Percentiles rank a stretch among this genome's conserved stretches.
These are phyloP conservation scores for Ciconia boyciana DNA, from an alignment of 2,113 vertebrate genomes.

Conservation along the genomic window DNA sequence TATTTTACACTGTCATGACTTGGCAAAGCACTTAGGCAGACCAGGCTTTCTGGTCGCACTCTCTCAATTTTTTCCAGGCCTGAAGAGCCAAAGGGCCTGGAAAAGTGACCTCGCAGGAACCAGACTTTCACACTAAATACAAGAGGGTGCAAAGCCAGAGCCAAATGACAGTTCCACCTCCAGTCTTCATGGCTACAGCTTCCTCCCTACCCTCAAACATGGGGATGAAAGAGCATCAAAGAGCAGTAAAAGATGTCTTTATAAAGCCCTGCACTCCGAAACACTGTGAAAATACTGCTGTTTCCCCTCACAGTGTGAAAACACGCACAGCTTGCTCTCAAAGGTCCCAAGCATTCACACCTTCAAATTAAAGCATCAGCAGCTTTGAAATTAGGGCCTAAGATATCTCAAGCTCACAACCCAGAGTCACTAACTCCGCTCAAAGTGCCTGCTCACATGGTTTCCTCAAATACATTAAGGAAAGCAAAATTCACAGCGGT, in stretches of 20 bases:
- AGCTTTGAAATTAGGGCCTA: not conserved
- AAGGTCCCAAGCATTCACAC: not conserved
- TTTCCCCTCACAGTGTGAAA: not conserved
- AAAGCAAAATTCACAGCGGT: not conserved
- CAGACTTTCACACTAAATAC: not conserved
- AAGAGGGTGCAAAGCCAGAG: not conserved
- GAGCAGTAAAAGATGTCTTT: not conserved
- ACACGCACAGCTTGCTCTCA: not conserved
- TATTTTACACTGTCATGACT: no score
- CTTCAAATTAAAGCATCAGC: not conserved
- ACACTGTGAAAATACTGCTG: not conserved
- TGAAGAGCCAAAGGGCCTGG: no score
- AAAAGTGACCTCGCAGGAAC: not conserved
- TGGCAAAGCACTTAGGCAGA: no score
- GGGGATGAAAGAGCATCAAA: not conserved
- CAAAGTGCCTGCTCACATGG: not conserved
- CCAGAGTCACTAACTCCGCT: not conserved
- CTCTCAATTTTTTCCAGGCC: no score
- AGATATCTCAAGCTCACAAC: not conserved
- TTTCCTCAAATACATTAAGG: not conserved
- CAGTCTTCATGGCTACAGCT: not conserved
- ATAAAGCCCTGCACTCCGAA: not conserved
- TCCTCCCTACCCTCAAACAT: not conserved
- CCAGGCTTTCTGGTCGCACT: no score
- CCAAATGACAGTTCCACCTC: not conserved